Conservation (phyloP, 2,113 vertebrate genomes). For the Anhinga anhinga region DNA sequence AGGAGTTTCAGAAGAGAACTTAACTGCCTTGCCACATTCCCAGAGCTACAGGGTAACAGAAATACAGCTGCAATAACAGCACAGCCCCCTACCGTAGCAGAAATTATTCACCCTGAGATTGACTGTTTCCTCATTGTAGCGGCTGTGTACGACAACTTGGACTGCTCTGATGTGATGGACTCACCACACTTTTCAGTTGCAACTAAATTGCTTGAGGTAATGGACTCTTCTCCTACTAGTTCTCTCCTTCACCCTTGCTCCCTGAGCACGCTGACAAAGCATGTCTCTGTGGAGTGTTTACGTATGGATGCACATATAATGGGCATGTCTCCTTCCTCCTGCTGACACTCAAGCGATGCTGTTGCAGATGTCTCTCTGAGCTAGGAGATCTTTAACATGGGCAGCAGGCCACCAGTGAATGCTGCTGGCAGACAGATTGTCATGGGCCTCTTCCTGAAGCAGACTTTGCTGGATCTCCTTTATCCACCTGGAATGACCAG, state of each 20-base stretch:
- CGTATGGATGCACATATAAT: not conserved
- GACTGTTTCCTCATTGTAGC: conserved; percentile 71
- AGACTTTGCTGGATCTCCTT: not conserved
- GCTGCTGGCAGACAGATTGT: not conserved
- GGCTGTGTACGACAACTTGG: conserved; percentile 84
- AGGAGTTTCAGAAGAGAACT: not conserved
- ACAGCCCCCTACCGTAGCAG: not conserved
- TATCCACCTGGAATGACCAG: not conserved
- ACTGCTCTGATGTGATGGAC: conserved; percentile 80
- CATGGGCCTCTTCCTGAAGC: not conserved
- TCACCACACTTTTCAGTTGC: conserved; percentile 79
- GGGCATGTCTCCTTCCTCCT: not conserved
- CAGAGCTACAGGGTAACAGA: not conserved
- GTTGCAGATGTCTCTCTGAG: not conserved
- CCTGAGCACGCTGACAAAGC: not conserved
- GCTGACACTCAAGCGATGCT: not conserved
- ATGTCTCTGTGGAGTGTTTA: not conserved
- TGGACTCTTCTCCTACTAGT: not conserved
- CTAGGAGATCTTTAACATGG: not conserved
- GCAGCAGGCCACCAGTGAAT: not conserved
- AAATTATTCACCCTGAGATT: not conserved
- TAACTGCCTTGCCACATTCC: not conserved
- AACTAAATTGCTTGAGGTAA: conserved; percentile 88
- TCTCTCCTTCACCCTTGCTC: not conserved
- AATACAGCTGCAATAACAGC: not conserved